Evolutionary conservation across 1,140 invertebrate species (phyloP).

Genomic region (Scaptomyza pallida): DNA sequence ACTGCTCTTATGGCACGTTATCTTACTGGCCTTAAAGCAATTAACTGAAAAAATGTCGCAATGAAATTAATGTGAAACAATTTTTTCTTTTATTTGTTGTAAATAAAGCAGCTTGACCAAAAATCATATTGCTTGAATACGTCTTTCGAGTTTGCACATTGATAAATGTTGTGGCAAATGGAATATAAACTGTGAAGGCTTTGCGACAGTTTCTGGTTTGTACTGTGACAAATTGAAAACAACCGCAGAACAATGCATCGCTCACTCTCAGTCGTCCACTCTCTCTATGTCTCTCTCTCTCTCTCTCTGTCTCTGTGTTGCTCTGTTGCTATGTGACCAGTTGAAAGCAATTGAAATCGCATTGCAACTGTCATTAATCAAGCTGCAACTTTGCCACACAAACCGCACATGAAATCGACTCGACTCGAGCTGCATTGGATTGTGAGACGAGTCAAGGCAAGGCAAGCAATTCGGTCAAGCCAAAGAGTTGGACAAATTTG

Average conservation of each 20-base stretch:
- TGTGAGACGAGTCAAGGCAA: neutral
- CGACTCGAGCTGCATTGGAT: slow-evolving; percentile 19
- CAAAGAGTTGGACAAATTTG: slow-evolving; percentile 51
- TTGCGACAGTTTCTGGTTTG: slow-evolving; percentile 41
- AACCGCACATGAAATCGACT: slow-evolving; percentile 43
- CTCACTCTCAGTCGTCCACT: neutral
- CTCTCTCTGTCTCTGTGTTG: neutral
- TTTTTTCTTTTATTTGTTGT: neutral
- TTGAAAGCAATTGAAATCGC: slow-evolving; percentile 45
- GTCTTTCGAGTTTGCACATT: slow-evolving; percentile 10
- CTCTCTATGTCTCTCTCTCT: neutral
- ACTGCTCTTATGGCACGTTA: neutral
- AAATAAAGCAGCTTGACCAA: slow-evolving; percentile 15
- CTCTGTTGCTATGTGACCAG: slow-evolving; percentile 17
- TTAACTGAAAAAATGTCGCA: neutral
- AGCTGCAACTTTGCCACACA: slow-evolving; percentile 56
- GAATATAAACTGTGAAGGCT: slow-evolving; percentile 37
- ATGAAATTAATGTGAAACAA: slow-evolving; percentile 14
- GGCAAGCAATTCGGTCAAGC: slow-evolving; percentile 41
- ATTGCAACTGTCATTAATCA: slow-evolving; percentile 50
- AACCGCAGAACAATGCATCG: slow-evolving; percentile 35
- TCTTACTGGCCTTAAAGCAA: neutral
- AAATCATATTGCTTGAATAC: slow-evolving; percentile 29
- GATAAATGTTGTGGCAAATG: slow-evolving; percentile 41
- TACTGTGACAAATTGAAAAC: slow-evolving; percentile 47